A percentile compares a stretch with the other conserved stretches of the same genome.
Evolutionary conservation across 2,888 invertebrate species (phyloP).

Genomic region (Drosophila suboccidentalis): DNA sequence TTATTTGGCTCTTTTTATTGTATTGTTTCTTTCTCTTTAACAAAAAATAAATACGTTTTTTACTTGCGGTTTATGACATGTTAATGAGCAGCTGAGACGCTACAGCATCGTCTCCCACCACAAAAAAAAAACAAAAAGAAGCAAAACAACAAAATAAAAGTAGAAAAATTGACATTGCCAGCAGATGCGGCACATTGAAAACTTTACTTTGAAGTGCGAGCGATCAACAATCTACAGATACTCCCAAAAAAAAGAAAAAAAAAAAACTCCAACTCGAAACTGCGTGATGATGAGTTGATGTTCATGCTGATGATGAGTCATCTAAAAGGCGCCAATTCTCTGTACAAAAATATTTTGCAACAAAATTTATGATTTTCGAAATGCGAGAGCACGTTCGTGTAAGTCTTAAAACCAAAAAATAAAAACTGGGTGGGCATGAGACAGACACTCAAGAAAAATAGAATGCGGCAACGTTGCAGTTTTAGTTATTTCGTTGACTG

Average conservation of each 20-base stretch:
- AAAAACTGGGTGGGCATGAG: neutral
- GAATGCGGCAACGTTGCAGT: constrained; percentile 9
- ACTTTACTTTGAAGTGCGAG: constrained; percentile 56
- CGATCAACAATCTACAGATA: constrained; percentile 51
- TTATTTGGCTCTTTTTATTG: constrained; percentile 7
- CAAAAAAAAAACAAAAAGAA: neutral
- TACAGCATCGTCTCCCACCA: constrained; percentile 38
- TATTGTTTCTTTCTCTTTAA: neutral
- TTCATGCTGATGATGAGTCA: constrained; percentile 46
- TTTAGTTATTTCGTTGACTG: constrained; percentile 3
- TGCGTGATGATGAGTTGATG: constrained; percentile 48
- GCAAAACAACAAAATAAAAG: neutral
- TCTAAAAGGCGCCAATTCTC: constrained; percentile 17
- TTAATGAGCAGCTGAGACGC: constrained; percentile 68
- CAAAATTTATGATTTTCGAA: constrained; percentile 14
- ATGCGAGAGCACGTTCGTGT: constrained; percentile 16
- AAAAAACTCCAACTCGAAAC: constrained; percentile 19
- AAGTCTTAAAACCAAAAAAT: neutral
- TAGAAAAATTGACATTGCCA: constrained; percentile 31
- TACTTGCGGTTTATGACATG: constrained; percentile 78
- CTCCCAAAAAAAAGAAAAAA: constrained; percentile 16
- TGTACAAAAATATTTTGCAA: constrained; percentile 24
- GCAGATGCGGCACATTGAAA: constrained; percentile 49
- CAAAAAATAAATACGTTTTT: constrained; percentile 26
- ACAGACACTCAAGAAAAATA: neutral